Evolutionary conservation across 2,888 invertebrate species (phyloP), one percentile per base, ranked within the genome.

Genomic region (Acanthosepion lycidas): DNA sequence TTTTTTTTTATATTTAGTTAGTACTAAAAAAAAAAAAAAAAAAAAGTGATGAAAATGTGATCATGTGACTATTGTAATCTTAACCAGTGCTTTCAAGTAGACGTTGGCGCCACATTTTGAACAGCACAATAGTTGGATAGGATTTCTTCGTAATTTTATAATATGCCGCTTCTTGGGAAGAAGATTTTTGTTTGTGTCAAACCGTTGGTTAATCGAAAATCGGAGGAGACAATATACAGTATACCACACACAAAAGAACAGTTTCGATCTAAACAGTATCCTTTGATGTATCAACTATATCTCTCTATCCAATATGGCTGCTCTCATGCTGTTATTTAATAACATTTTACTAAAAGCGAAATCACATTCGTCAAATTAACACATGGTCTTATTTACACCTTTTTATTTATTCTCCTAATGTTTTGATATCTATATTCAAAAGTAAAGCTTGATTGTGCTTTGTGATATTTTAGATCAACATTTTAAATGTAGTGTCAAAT

Each of bases 201-300:
- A 95, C 95, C 96, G 94, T 95, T 96, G 91, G 95, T 95, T 51
- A 96, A 96, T 95, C 95, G 96, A 64, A 95, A 96, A 95, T 95
- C 96, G 23, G 96, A 96, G 49, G 97, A 97, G 91, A 96, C 96
- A 91, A 95, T 96, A 91, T 97, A 96, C 95, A 96, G 96, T 94
- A 96, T 97, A 95, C 96, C 96, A 64, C 97, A 97, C 95, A 97
- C 97, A 15, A 96, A 96, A 95, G 97, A 97, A 96, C 96, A 97
- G 96, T 97, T 97, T 96, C 96, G 96, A 96, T 97, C 96, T 33
- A 96, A 97, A 95, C 96, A 96, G 97, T 97, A 97, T 97, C 97
- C 97, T 97, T 64, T 64, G 95, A 95, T 95, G 93, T 78, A 78
- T 78, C 78, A 33, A 33, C 78, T 78, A 59, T 64, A 92, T 94